Percentiles rank a stretch among this genome's conserved stretches.
These are phyloP conservation scores for Drepanosiphum platanoidis DNA, from an alignment of 2,888 invertebrate genomes.

Conservation along the genomic window DNA sequence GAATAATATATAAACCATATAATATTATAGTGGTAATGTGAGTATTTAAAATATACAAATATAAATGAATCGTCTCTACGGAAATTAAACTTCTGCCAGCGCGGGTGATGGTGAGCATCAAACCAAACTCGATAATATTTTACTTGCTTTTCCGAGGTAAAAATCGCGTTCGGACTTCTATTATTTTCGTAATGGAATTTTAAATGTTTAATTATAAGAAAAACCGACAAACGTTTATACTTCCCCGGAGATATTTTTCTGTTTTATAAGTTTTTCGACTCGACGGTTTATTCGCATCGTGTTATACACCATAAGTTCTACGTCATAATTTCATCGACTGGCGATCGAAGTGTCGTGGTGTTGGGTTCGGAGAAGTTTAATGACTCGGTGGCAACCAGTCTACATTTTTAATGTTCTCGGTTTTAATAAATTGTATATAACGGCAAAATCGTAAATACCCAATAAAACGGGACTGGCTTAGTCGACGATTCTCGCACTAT, in stretches of 20 bases:
- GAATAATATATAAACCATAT: no score
- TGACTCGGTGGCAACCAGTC: neutral
- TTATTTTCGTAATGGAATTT: neutral
- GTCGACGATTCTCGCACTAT: neutral
- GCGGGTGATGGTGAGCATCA: neutral
- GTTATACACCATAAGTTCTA: no score
- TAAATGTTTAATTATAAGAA: constrained; percentile 40
- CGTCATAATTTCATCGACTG: neutral
- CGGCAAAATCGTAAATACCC: constrained; percentile 6
- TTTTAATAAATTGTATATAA: neutral
- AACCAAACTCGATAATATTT: neutral
- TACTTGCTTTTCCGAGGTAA: neutral
- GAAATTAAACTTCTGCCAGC: no score
- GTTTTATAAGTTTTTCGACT: constrained; percentile 33
- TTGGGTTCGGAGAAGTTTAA: neutral
- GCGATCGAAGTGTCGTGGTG: neutral
- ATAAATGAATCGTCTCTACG: no score
- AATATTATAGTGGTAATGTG: no score
- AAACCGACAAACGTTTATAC: constrained; percentile 29
- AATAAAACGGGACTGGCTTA: neutral
- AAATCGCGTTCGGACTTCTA: neutral
- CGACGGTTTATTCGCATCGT: no score
- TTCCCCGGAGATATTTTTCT: neutral
- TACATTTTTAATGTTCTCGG: constrained; percentile 6
- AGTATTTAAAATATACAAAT: no score